Conservation (phyloP, 2,797 vertebrate species). For the Myripristis murdjan region DNA sequence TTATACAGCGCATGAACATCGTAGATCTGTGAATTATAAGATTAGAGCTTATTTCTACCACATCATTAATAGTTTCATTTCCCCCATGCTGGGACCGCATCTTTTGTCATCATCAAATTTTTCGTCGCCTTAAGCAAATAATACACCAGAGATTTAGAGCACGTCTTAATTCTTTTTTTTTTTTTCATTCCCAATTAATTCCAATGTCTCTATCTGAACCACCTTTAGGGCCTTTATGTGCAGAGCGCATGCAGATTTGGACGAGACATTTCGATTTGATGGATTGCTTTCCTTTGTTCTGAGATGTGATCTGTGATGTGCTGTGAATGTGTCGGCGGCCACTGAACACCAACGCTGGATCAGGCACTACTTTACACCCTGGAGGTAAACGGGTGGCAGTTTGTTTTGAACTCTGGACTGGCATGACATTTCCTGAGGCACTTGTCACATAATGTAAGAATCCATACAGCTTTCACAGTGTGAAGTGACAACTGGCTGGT, state of each 20-base stretch:
- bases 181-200: constrained; percentile 36
- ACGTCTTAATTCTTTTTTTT: constrained; percentile 21
- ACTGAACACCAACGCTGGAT: constrained; percentile 68
- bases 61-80: constrained; percentile 25
- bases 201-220: constrained; percentile 15
- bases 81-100: constrained; percentile 52
- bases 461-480: constrained; percentile 28
- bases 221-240: background rate
- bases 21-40: background rate
- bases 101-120: background rate
- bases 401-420: constrained; percentile 35
- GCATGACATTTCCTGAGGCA: constrained; percentile 42
- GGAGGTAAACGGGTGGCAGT: constrained; percentile 2
- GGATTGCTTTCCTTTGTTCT: constrained; percentile 18
- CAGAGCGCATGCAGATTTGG: constrained; percentile 53
- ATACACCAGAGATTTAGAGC: constrained; percentile 16
- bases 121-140: constrained; percentile 18
- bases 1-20: background rate
- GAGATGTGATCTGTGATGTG: constrained; percentile 20
- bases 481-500: constrained; percentile 27
- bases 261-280: constrained; percentile 14
- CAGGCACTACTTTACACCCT: constrained; percentile 34
- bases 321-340: constrained; percentile 42
- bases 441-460: constrained; percentile 12
- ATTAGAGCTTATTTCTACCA: constrained; percentile 20